phyloP scores from a whole-genome alignment of 2,888 invertebrate species.

The Andrena bicolor region DNA sequence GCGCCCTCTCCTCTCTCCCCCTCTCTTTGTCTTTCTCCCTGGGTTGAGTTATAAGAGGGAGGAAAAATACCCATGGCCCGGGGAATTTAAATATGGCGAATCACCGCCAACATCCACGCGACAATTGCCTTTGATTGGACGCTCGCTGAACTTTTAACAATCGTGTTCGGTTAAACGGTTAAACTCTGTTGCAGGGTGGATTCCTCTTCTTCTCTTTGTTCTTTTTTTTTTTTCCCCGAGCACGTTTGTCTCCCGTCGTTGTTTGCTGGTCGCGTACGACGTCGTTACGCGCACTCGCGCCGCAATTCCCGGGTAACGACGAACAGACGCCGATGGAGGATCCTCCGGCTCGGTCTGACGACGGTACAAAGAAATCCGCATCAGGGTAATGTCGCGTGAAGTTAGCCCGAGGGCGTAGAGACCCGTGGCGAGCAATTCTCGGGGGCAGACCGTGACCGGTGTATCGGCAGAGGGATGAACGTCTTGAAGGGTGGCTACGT shows the following conservation, averaged over 20 bases:
- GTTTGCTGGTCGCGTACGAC: not conserved
- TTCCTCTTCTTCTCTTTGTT: no score
- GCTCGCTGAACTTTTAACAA: not conserved
- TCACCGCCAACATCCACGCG: constrained; percentile 32
- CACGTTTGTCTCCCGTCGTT: not conserved
- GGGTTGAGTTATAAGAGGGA: constrained; percentile 36
- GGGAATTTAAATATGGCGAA: constrained; percentile 37
- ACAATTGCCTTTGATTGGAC: constrained; percentile 6
- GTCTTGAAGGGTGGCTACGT: not conserved
- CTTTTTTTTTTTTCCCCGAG: constrained; percentile 1
- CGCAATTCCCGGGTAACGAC: constrained; percentile 50
- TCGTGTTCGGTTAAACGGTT: not conserved
- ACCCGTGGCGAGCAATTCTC: not conserved
- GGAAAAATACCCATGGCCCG: constrained; percentile 31
- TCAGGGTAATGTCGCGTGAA: constrained; percentile 80
- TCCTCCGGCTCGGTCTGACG: constrained; percentile 30
- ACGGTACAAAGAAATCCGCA: constrained; percentile 73
- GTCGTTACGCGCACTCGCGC: constrained; percentile 45
- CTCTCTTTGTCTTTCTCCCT: not conserved
- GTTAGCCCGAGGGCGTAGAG: constrained; percentile 43
- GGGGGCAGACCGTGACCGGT: constrained; percentile 34
- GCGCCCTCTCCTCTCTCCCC: no score
- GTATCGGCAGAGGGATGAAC: constrained; percentile 32
- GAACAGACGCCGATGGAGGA: constrained; percentile 46
- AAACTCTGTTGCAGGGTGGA: no score